These are phyloP conservation scores for Calyptomena viridis DNA, from an alignment of 2,113 vertebrate genomes.

Conservation along the genomic window DNA sequence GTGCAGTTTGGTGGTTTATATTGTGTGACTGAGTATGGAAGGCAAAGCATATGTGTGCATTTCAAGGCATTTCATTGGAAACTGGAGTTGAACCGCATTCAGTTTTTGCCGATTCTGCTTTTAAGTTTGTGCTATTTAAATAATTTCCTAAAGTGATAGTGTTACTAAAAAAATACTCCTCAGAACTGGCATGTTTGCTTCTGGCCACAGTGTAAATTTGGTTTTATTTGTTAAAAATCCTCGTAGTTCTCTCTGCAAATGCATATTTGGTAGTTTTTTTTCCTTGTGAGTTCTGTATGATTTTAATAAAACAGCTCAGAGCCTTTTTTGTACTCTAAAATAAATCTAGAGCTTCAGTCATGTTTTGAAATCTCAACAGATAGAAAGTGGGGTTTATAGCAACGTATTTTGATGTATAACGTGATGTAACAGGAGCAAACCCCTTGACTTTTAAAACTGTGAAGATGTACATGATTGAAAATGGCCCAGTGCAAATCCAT, in stretches of 20 bases:
- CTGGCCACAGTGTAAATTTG: conserved; percentile 9
- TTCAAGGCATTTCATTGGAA: not conserved
- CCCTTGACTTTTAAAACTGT: not conserved
- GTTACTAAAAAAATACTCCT: not conserved
- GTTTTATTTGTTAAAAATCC: conserved; percentile 21
- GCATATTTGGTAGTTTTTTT: not conserved
- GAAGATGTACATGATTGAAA: not conserved
- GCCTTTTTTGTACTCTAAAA: not conserved
- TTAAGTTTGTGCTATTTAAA: not conserved
- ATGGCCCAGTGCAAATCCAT: not conserved
- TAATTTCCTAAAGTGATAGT: not conserved
- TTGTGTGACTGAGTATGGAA: not conserved
- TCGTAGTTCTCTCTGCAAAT: not conserved
- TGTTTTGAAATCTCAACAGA: not conserved
- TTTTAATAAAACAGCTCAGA: not conserved
- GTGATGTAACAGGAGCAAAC: not conserved
- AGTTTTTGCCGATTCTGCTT: not conserved
- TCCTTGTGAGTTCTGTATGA: not conserved
- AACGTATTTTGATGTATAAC: not conserved
- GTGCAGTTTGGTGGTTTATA: not conserved
- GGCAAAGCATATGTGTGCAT: not conserved
- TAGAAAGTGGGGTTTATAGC: not conserved
- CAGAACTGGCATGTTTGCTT: not conserved
- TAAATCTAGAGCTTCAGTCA: not conserved
- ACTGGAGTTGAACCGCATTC: not conserved